phyloP scores from a whole-genome alignment of 2,113 vertebrate species.

The Apodemus speciosus region DNA sequence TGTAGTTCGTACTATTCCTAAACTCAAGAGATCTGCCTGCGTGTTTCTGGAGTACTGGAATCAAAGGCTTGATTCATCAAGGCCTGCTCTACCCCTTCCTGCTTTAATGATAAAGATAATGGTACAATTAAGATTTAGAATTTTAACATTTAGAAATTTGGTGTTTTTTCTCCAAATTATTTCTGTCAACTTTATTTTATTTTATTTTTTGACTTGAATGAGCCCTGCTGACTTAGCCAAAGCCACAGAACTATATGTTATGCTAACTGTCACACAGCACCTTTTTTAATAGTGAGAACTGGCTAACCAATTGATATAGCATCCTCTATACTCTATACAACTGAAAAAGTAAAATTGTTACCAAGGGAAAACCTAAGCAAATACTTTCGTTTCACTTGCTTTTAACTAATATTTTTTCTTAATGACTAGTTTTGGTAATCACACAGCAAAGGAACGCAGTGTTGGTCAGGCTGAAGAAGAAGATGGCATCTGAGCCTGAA shows the following conservation, averaged over 20 bases:
- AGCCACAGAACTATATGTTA: not conserved
- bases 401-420: not conserved
- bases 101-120: not conserved
- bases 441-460: not conserved
- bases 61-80: not conserved
- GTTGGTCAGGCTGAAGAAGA: not conserved
- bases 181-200: rapidly evolving
- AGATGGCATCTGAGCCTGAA: not conserved
- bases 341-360: not conserved
- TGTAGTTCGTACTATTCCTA: too few relatives aligned
- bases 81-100: not conserved
- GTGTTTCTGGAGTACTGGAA: not conserved
- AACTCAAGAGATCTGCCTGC: not conserved
- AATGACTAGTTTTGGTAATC: not conserved
- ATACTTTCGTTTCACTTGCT: not conserved
- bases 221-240: not conserved
- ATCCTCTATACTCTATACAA: not conserved
- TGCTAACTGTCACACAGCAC: not conserved
- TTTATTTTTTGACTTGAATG: not conserved
- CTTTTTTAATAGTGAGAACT: not conserved
- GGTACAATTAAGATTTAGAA: not conserved
- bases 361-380: not conserved
- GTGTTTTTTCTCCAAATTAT: not conserved
- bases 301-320: rapidly evolving
- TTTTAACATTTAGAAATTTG: not conserved